A percentile compares a stretch with the other conserved stretches of the same genome.
Conservation (phyloP, 2,797 vertebrate genomes). For the Ataeniobius toweri region DNA sequence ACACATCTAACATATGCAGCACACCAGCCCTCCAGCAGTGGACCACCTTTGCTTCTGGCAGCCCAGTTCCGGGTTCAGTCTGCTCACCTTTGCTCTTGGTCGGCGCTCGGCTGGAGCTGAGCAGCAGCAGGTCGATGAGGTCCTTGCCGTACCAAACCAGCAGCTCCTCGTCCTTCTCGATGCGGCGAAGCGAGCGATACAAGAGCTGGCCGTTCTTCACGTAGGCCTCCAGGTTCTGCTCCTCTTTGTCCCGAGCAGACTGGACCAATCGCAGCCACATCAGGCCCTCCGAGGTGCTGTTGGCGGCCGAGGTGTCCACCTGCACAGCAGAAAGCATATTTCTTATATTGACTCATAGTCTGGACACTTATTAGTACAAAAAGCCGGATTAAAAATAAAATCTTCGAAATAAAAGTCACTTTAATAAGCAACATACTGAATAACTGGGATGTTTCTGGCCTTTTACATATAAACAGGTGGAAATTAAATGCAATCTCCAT, state of each 20-base stretch:
- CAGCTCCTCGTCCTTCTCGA: slow-evolving; percentile 96
- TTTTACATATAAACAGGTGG: background rate
- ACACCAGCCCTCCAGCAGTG: background rate
- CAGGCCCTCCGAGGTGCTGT: slow-evolving; percentile 91
- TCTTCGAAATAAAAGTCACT: background rate
- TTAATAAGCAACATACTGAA: too few relatives aligned
- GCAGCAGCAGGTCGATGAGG: slow-evolving; percentile 90
- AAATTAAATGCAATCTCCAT: background rate
- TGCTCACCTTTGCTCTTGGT: slow-evolving; percentile 84
- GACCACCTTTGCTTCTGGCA: background rate
- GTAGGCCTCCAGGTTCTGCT: slow-evolving; percentile 97
- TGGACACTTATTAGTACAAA: background rate
- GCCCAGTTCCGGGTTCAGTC: rapidly evolving
- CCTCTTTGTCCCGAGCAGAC: slow-evolving; percentile 92
- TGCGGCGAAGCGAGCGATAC: slow-evolving; percentile 92
- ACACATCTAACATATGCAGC: background rate
- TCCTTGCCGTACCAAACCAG: slow-evolving; percentile 98
- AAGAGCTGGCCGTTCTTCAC: slow-evolving; percentile 97
- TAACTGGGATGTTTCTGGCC: background rate
- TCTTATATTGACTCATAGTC: background rate
- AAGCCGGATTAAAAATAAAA: background rate
- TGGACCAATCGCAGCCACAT: slow-evolving; percentile 97
- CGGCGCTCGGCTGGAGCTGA: slow-evolving; percentile 82
- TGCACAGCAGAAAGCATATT: slow-evolving; percentile 45
- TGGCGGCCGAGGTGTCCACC: slow-evolving; percentile 96